Conservation (phyloP, 2,113 vertebrate genomes). For the Bettongia penicillata region DNA sequence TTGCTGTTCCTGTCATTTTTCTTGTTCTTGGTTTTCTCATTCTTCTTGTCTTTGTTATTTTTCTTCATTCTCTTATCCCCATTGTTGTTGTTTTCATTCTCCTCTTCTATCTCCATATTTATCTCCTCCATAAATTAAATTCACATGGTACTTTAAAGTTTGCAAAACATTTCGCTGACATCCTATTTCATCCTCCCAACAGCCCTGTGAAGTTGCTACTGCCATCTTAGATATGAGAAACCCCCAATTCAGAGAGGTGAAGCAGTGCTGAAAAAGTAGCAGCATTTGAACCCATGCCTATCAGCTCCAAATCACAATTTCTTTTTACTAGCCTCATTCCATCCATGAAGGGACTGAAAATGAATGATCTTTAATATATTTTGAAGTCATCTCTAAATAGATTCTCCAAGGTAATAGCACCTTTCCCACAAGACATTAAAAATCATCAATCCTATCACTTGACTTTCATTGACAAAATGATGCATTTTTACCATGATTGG, state of each 20-base stretch:
- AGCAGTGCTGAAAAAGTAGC: neutral
- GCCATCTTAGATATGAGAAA: neutral
- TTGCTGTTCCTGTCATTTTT: neutral
- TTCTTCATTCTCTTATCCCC: neutral
- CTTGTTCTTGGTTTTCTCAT: neutral
- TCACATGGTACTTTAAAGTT: neutral
- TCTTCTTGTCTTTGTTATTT: neutral
- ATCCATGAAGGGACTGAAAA: neutral
- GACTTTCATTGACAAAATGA: neutral
- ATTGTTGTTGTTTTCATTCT: neutral
- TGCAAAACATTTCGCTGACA: neutral
- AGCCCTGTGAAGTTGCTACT: neutral
- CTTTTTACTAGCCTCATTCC: neutral
- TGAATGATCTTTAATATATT: neutral
- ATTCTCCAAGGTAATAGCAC: too few species aligned
- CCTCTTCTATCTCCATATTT: neutral
- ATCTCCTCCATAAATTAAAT: neutral
- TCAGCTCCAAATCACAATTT: too few species aligned
- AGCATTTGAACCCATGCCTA: too few species aligned
- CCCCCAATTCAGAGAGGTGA: neutral
- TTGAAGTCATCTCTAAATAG: neutral
- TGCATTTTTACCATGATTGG: neutral
- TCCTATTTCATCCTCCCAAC: neutral
- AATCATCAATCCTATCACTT: neutral
- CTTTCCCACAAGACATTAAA: neutral